Base-by-base conservation (phyloP, 2,113 vertebrate genomes). In the Cichladusa arquata region DNA sequence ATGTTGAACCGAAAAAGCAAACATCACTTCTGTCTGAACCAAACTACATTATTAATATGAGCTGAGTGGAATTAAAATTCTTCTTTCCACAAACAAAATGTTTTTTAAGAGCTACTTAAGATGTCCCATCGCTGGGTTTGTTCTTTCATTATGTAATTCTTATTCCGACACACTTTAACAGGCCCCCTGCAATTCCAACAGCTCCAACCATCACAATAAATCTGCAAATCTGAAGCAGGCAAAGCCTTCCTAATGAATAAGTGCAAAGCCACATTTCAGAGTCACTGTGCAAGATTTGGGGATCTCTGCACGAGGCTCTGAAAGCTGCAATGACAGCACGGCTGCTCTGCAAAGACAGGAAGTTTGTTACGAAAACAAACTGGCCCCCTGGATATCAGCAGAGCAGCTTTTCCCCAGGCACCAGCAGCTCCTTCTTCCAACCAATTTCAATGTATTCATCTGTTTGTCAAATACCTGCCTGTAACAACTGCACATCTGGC, bases 321-420 rank as follows among this genome's bases (percentile, higher is more conserved):
- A 81, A 86, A 96, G 93, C 94, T 95, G 78, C 93, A 97, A 62
- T 97, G 97, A 97, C 97, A 97, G 96, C 96, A 96, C 74, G 86
- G 92, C 95, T 94, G 80, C 93, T 94, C 94, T 93, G 96, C 96
- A 95, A 85, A 95, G 94, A 94, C 97, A 97, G 97, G 97, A 97
- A 97, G 97, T 97, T 97, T 97, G 96, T 95, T 96, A 96, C 88
- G 70, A 96, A 97, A 96, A 97, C 93, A 97, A 96, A 93, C 90
- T 95, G 93, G 84, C 95, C 95, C 95, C 94, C 96, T 96, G 95
- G 90, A 95, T 97, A 97, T 97, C 96, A 95, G 94, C 92, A 94
- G 69, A 81, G 93, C 83, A 95, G 78, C 84, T 94, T 97, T 92
- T 92, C 94, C 95, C 82, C 93, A 95, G 88, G 76, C 81, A 86